These are phyloP conservation scores for Vanessa cardui DNA, from an alignment of 2,888 invertebrate genomes.

Conservation along the genomic window DNA sequence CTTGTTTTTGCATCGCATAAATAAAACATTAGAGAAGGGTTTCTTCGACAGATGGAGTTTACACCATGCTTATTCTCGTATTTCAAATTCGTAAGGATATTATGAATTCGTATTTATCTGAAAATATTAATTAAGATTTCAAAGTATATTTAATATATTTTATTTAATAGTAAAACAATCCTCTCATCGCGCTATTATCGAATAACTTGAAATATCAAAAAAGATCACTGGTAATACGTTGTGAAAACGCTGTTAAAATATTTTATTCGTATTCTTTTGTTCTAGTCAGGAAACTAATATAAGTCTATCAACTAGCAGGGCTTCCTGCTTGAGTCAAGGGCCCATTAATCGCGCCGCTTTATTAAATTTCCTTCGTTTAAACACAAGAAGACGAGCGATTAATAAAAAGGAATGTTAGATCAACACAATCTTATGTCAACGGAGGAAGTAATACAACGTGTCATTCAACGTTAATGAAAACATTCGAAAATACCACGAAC, in stretches of 20 bases:
- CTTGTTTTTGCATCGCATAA: constrained; percentile 66
- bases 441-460: constrained; percentile 28
- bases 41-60: constrained; percentile 63
- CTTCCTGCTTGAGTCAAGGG: constrained; percentile 38
- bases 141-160: background rate
- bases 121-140: background rate
- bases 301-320: constrained; percentile 21
- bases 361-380: constrained; percentile 61
- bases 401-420: constrained; percentile 51
- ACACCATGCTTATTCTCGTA: background rate
- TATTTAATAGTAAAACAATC: too few relatives aligned
- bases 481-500: background rate
- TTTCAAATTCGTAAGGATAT: too few relatives aligned
- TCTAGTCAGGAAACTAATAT: constrained; percentile 21
- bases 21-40: constrained; percentile 52
- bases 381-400: constrained; percentile 53
- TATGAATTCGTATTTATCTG: constrained; percentile 1
- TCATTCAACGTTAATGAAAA: constrained; percentile 6
- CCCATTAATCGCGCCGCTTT: constrained; percentile 57
- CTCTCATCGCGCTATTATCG: too few relatives aligned
- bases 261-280: background rate
- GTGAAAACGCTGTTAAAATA: constrained; percentile 9
- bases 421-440: constrained; percentile 29
- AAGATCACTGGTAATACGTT: background rate
- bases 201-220: background rate